Base-by-base conservation (phyloP, 2,888 invertebrate genomes). In the Mellilla xanthometata region DNA sequence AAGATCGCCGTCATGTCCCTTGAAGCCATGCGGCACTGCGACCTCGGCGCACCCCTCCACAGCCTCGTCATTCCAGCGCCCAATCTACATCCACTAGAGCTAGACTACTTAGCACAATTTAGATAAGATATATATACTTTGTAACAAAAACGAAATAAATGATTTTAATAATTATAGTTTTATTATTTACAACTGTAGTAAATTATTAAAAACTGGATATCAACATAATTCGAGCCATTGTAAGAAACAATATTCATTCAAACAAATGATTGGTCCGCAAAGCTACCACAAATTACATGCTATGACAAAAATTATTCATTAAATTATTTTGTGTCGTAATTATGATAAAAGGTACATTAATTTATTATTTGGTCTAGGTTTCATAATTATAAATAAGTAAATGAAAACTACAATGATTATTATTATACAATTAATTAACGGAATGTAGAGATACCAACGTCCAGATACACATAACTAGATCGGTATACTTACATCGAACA, bases 31-130 rank as follows among this genome's bases (percentile, higher is more conserved):
- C 81, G 90, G 35, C 67, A 82, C 11, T 79, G 81, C 30, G 93
- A 96, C 68, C 88, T 99, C 53, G 99, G 99, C 2, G 91, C 92
- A 24, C 99, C 99, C 1, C 91, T 99, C 29, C 99, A 99, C 86
- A 99, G 97, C 29, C 91, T 99, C 29, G 94, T 99, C 39, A 94
- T 99, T 66, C 94, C 96, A 49, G 96, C 95, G 27, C 91, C 93
- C 57, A 81, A 86, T 48, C 88, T 98, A 76, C 99, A 99, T 91
- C 97, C 97, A 6, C 81, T 99, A 23, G 99, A 99, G 90, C 76
- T 90, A 40, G 98, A 99, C 76, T 98, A 96, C 92, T 83, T 99
- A 43, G 81, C 91, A 58, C 93, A 94, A 72, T 95, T 93, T 77
- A 90, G 76, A 80, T 77, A 76, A 40, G 35, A 11, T 19, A 19